Base-by-base conservation (phyloP, 2,888 invertebrate species). In the Amorpha juglandis region DNA sequence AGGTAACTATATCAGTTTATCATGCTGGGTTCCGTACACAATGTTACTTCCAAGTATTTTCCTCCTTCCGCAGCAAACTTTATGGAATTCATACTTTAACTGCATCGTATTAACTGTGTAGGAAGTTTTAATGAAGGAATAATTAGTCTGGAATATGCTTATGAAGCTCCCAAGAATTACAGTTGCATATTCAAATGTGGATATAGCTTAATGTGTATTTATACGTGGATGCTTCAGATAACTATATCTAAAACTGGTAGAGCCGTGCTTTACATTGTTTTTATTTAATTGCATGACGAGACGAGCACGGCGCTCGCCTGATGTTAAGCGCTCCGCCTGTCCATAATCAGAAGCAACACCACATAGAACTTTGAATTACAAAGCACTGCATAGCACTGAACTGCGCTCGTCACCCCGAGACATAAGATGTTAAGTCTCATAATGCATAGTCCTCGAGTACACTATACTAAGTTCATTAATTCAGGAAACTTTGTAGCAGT, bases 1-100 rank as follows among this genome's bases (percentile, higher is more conserved):
- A 27, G 27, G 27, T 27, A 53, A 55, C n/a, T 62, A 58, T 66
- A 63, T 50, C 35, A 62, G 53, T 42, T 19, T 65, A 55, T 65
- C 35, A 35, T 47, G 1, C 35, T 27, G 42, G 19, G 58, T 58
- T 35, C 48, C 42, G 19, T 19, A 35, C n/a, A 21, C n/a, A 55
- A 65, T 55, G 55, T 38, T 33, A 38, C 21, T 8, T 51, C 14
- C 16, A 55, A 65, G 48, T 64, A 55, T 65, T 65, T 21, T 51
- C 19, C 58, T 58, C 58, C 38, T 58, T 58, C 58, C 42, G 58
- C 19, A 19, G 19, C 42, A 58, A 58, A 58, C 6, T 58, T 58
- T 58, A 42, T 42, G 42, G 58, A 58, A 58, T 55, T 55, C 55
- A 55, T 42, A 58, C 58, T 58, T 19, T 50, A 50, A 50, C 50